Evolutionary conservation across 2,888 invertebrate genomes (phyloP).

Genomic region (Athalia rosae): DNA sequence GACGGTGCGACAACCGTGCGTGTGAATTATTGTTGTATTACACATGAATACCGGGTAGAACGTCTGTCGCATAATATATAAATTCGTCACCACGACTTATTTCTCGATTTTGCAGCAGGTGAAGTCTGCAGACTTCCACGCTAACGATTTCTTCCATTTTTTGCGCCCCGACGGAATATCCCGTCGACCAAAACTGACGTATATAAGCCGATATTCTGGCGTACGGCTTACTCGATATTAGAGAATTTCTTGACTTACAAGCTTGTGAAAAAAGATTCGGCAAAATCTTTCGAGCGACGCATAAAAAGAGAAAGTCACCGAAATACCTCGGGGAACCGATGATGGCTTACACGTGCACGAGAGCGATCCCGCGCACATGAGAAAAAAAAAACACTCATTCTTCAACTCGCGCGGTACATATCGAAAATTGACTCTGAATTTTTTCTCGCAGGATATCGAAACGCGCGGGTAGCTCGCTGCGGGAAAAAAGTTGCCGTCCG

Average conservation of each 20-base stretch:
- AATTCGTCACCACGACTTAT: not conserved
- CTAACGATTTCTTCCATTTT: conserved; percentile 7
- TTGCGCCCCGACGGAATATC: not conserved
- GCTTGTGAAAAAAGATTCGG: not conserved
- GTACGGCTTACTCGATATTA: not conserved
- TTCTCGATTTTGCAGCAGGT: not conserved
- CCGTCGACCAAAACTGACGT: not conserved
- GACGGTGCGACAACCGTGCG: too few relatives aligned
- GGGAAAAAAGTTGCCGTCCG: too few relatives aligned
- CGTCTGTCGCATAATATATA: not conserved
- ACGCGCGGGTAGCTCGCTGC: too few relatives aligned
- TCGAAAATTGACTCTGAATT: not conserved
- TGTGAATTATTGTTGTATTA: too few relatives aligned
- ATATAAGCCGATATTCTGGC: not conserved
- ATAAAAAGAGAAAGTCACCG: not conserved
- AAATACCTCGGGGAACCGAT: not conserved
- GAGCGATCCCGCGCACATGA: too few relatives aligned
- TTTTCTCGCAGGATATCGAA: not conserved
- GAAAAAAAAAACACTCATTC: too few relatives aligned
- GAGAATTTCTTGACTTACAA: not conserved
- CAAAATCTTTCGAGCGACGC: not conserved
- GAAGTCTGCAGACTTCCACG: not conserved
- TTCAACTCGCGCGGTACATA: too few relatives aligned
- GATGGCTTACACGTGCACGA: too few relatives aligned
- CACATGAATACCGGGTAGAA: too few relatives aligned